Percentiles rank a stretch among this genome's conserved stretches.
These are phyloP conservation scores for Marmota flaviventris DNA, from an alignment of 2,113 vertebrate species.

Conservation along the genomic window DNA sequence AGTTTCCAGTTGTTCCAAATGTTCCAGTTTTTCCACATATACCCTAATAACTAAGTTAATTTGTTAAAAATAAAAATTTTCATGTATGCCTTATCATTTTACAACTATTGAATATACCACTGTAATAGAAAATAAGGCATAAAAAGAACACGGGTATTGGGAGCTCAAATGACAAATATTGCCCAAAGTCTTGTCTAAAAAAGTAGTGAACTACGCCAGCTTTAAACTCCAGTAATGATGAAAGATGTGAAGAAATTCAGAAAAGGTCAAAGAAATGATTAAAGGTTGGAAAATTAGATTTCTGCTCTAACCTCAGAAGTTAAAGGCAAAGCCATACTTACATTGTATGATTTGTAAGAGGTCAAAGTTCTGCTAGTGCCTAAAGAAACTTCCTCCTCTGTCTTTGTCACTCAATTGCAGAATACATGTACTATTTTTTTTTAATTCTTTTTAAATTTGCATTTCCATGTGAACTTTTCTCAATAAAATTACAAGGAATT, in stretches of 20 bases:
- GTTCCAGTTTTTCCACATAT: neutral
- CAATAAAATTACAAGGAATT: neutral
- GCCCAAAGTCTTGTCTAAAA: neutral
- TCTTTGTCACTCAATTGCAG: neutral
- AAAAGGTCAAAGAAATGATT: slow-evolving; percentile 53
- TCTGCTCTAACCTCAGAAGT: slow-evolving; percentile 24
- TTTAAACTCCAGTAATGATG: slow-evolving; percentile 45
- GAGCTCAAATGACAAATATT: slow-evolving; percentile 6
- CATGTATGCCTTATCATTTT: neutral
- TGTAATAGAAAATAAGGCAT: neutral
- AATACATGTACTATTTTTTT: neutral
- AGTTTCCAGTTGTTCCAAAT: neutral
- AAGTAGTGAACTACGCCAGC: neutral
- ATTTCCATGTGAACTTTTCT: neutral
- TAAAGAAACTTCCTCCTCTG: neutral
- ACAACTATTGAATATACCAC: neutral
- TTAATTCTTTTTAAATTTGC: neutral
- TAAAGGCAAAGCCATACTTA: neutral
- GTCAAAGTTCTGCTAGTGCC: slow-evolving; percentile 49
- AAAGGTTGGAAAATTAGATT: slow-evolving; percentile 55
- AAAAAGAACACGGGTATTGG: neutral
- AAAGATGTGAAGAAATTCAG: slow-evolving; percentile 55
- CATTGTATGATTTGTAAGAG: neutral
- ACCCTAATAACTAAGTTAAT: neutral
- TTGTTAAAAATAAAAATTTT: neutral